Evolutionary conservation across 1,140 invertebrate genomes (phyloP), one percentile per base, ranked within the genome.

Genomic region (Hypsibius dujardini): DNA sequence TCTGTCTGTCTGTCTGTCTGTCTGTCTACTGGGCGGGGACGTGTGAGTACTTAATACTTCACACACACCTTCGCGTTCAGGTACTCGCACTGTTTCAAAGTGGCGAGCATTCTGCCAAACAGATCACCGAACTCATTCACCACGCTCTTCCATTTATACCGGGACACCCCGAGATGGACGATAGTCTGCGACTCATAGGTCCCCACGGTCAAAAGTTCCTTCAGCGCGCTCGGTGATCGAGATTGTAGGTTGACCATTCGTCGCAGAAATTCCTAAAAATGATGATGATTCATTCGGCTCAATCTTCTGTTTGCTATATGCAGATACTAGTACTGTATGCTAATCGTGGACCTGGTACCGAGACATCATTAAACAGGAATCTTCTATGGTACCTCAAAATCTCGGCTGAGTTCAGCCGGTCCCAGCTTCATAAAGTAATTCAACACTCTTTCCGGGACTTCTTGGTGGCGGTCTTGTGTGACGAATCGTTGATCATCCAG

Each of bases 81-180:
- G 42, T 67, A 67, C 45, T 67, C 62, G 42, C 12, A 12, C 12
- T 15, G 12, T 7, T 45, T 12, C 62, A 67, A 42, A 42, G 12
- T 45, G 3, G 3, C 3, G 3, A 67, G 12, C 12, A 67, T 67
- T 42, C 45, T 67, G 62, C 12, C 12, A 42, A 67, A 67, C 45
- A 67, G 42, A 0, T 42, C 62, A 12, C 3, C 42, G 42, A 67
- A 67, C 42, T 67, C 62, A 42, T 45, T 67, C 62, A 67, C 45
- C 12, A 67, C 62, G 62, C 45, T 67, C 62, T 67, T 67, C 62
- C 62, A 67, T 42, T 67, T 67, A 42, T 15, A 67, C 12, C 62
- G 62, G 7, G 62, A 15, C 12, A 67, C 12, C 12, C 62, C 62
- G 12, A 67, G 42, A 67, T 67, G 62, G 12, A 67, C 12, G 12